These are phyloP conservation scores for Spermophilus dauricus DNA, from an alignment of 2,113 vertebrate genomes.

Conservation along the genomic window DNA sequence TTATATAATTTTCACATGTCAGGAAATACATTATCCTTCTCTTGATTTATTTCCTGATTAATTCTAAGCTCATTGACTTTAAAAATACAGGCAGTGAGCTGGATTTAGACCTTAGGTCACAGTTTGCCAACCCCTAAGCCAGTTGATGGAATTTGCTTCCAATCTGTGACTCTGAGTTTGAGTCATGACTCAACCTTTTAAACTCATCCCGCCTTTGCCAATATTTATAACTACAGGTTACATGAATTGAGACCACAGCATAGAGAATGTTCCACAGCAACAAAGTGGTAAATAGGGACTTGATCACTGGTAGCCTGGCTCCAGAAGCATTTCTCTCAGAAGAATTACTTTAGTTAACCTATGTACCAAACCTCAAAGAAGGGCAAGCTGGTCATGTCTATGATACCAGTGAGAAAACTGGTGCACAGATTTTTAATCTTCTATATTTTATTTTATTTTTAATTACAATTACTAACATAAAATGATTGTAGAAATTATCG, in stretches of 20 bases:
- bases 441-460: not conserved
- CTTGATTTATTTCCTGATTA: not conserved
- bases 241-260: not conserved
- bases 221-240: not conserved
- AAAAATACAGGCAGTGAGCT: not conserved
- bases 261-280: not conserved
- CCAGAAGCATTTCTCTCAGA: not conserved
- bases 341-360: not conserved
- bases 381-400: not conserved
- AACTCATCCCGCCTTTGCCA: not conserved
- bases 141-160: not conserved
- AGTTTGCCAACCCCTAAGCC: not conserved
- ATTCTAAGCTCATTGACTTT: not conserved
- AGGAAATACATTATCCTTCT: not conserved
- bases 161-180: not conserved
- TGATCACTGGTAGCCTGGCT: not conserved
- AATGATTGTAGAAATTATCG: not conserved
- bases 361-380: not conserved
- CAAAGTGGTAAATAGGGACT: not conserved
- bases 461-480: not conserved
- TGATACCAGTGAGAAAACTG: not conserved
- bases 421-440: not conserved
- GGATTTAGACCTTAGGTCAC: not conserved
- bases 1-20: not conserved
- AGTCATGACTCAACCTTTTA: not conserved